phyloP scores from a whole-genome alignment of 2,888 invertebrate genomes.

The Polietes domitor region DNA sequence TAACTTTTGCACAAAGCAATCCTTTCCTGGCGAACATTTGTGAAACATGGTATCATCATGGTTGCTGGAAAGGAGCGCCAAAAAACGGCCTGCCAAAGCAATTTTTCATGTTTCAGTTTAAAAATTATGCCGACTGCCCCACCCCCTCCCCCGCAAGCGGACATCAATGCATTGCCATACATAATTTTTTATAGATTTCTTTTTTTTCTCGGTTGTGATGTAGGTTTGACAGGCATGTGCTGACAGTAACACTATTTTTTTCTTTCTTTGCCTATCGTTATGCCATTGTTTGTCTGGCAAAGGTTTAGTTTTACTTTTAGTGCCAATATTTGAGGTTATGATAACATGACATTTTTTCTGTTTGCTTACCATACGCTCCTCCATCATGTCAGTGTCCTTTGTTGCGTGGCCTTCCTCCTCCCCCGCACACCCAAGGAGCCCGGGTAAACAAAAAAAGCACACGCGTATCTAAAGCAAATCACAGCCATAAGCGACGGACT shows the following conservation, averaged over 20 bases:
- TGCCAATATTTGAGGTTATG: slow-evolving; percentile 44
- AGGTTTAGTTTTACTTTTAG: slow-evolving; percentile 1
- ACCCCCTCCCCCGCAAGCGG: too few relatives aligned
- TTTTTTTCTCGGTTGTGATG: slow-evolving; percentile 42
- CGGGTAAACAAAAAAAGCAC: too few relatives aligned
- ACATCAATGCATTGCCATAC: too few relatives aligned
- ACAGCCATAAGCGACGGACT: background rate
- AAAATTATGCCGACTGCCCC: background rate
- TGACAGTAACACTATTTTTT: slow-evolving; percentile 38
- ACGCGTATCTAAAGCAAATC: background rate
- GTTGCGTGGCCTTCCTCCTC: background rate
- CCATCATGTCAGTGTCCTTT: background rate
- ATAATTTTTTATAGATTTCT: slow-evolving; percentile 14
- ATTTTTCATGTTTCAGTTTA: slow-evolving; percentile 6
- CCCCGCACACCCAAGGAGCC: too few relatives aligned
- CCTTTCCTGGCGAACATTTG: too few relatives aligned
- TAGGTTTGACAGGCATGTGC: slow-evolving; percentile 52
- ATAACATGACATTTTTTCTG: slow-evolving; percentile 46
- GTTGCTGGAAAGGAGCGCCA: too few relatives aligned
- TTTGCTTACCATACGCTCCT: too few relatives aligned
- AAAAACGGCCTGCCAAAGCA: background rate
- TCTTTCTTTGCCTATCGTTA: background rate
- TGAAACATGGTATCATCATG: too few relatives aligned
- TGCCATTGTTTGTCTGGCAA: background rate
- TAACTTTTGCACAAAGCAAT: too few relatives aligned